Base-by-base conservation (phyloP, 2,888 invertebrate species). In the Macrophya annulata region DNA sequence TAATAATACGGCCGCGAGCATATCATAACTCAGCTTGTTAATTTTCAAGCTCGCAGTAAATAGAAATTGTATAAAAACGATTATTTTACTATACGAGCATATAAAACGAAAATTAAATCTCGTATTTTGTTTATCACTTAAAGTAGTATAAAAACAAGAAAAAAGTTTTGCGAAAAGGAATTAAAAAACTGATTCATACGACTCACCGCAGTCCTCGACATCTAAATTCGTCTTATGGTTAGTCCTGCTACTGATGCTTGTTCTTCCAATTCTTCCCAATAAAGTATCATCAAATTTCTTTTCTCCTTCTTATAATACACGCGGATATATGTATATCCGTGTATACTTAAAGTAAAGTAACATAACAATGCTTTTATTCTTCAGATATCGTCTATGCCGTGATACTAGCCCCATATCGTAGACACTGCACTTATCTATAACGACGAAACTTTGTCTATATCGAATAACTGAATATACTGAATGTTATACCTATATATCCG, bases 281-380 rank as follows among this genome's bases (percentile, higher is more conserved):
- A 65, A 31, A 65, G 25, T 65, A n/a, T 72, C 37, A 17, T 72
- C 72, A 17, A 72, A 72, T 10, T 31, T 31, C 31, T 43, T 43
- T 43, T 72, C 72, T 72, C 9, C 10, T 21, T 40, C 40, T 37
- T 37, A 21, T 25, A 4, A 31, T 65, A 31, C n/a, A 31, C 3
- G 3, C 31, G 31, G 3, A 31, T 31, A 31, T 31, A 31, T 21
- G 31, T 21, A 2, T 21, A 2, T 31, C 9, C 12, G 12, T 65
- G 10, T 65, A 65, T 25, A 10, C 1, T 10, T 31, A 31, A 12
- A 31, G 31, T 31, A 37, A 15, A 31, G 6, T 37, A 43, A 72
- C 72, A 72, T 37, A 72, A 72, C 37, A 72, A 72, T n/a, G 72
- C 72, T 72, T n/a, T 72, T 72, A 72, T 43, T 72, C 43, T 43